A percentile compares a stretch with the other conserved stretches of the same genome.
phyloP scores from a whole-genome alignment of 2,888 invertebrate genomes.

The Oscheius onirici region DNA sequence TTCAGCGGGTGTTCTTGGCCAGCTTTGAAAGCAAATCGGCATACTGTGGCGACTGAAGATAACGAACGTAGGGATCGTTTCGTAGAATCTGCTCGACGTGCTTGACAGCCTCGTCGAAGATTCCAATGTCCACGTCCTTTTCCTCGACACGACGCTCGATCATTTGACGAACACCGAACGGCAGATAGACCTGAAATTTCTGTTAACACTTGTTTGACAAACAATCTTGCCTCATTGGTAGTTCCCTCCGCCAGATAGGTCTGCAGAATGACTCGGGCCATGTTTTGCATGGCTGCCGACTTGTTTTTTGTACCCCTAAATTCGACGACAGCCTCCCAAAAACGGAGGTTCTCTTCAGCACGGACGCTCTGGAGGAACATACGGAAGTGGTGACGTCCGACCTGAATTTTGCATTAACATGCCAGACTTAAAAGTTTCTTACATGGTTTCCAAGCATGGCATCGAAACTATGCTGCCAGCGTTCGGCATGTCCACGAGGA shows the following conservation, averaged over 20 bases:
- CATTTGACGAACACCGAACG: conserved; percentile 67
- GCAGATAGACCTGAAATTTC: conserved; percentile 62
- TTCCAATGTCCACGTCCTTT: conserved; percentile 63
- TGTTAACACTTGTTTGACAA: background rate
- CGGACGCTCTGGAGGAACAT: conserved; percentile 66
- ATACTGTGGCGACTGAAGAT: conserved; percentile 65
- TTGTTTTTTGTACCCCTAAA: conserved; percentile 62
- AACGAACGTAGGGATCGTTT: conserved; percentile 70
- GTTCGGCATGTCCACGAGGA: conserved; percentile 67
- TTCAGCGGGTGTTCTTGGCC: conserved; percentile 15
- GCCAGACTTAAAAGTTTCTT: no score
- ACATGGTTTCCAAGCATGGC: conserved; percentile 54
- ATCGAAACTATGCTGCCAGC: conserved; percentile 68
- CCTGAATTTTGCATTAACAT: conserved; percentile 41
- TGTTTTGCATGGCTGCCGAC: conserved; percentile 62
- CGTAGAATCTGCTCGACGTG: conserved; percentile 66
- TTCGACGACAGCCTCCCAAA: conserved; percentile 68
- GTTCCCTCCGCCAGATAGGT: conserved; percentile 67
- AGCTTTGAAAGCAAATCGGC: conserved; percentile 52
- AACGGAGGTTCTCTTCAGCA: conserved; percentile 70
- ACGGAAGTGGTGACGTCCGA: conserved; percentile 70
- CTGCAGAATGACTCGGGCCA: conserved; percentile 64
- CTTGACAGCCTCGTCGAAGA: conserved; percentile 69
- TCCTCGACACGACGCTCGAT: conserved; percentile 61
- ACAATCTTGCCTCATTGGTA: conserved; percentile 58